phyloP scores from a whole-genome alignment of 2,888 invertebrate genomes.

The Hesperia comma region DNA sequence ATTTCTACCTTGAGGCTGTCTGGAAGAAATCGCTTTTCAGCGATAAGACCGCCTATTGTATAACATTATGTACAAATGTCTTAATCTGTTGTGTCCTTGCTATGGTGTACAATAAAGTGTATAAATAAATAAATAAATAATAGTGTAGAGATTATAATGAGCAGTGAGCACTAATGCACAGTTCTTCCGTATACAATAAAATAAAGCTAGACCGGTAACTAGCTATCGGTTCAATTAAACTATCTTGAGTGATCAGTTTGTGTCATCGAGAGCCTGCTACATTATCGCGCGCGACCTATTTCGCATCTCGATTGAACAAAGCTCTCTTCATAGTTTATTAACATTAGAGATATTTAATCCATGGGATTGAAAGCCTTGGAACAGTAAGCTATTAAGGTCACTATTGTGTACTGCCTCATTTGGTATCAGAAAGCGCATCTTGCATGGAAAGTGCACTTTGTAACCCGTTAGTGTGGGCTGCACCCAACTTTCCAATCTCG shows the following conservation, averaged over 20 bases:
- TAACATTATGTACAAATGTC: no score
- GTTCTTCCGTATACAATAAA: neutral
- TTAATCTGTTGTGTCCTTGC: no score
- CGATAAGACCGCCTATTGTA: no score
- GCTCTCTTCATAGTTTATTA: constrained; percentile 27
- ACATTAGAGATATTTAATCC: constrained; percentile 15
- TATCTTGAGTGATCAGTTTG: constrained; percentile 4
- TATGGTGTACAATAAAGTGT: no score
- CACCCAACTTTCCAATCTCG: constrained; percentile 77
- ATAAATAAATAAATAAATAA: no score
- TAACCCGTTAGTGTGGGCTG: constrained; percentile 62
- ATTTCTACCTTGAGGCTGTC: no score
- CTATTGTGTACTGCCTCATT: constrained; percentile 50
- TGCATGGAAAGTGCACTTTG: constrained; percentile 67
- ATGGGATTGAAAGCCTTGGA: constrained; percentile 17
- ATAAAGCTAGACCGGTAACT: neutral
- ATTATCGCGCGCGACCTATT: constrained; percentile 16
- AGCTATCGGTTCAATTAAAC: neutral
- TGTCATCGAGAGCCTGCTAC: neutral
- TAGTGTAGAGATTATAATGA: no score
- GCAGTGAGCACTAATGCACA: no score
- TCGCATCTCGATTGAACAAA: constrained; percentile 23
- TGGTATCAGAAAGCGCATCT: constrained; percentile 76
- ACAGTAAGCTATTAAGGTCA: constrained; percentile 50
- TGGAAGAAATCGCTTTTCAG: no score